phyloP scores from a whole-genome alignment of 2,797 vertebrate species.

The Tolypeutes matacus region DNA sequence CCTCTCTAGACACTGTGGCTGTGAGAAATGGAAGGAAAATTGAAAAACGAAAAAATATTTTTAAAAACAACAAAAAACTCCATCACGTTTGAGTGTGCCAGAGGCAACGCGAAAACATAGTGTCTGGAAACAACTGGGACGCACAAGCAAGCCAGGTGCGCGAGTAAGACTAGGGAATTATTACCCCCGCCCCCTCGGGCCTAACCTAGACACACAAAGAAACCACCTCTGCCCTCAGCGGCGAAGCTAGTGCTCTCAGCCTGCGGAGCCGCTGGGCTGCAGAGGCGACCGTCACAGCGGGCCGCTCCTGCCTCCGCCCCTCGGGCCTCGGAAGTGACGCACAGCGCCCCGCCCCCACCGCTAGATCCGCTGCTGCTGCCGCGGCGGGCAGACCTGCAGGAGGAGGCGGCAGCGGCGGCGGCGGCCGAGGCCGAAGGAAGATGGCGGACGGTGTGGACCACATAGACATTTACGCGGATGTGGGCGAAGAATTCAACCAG shows the following conservation, averaged over 20 bases:
- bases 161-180: neutral
- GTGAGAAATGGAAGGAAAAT: neutral
- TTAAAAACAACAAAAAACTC: neutral
- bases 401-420: slow-evolving; percentile 76
- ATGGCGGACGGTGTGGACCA: slow-evolving; percentile 99
- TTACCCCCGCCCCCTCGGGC: neutral
- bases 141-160: accelerated
- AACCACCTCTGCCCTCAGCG: neutral
- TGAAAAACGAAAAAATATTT: neutral
- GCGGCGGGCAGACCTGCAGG: slow-evolving; percentile 78
- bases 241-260: accelerated
- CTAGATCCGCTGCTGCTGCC: slow-evolving; percentile 85
- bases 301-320: neutral
- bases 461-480: slow-evolving; percentile 99
- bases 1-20: neutral
- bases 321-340: slow-evolving; percentile 85
- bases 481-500: slow-evolving; percentile 98
- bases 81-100: neutral
- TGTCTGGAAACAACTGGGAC: neutral
- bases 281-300: neutral
- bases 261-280: accelerated
- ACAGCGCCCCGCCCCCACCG: slow-evolving; percentile 74
- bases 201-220: slow-evolving; percentile 22
- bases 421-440: slow-evolving; percentile 87
- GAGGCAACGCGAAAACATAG: neutral